A percentile compares a stretch with the other conserved stretches of the same genome.
Evolutionary conservation across 2,888 invertebrate genomes (phyloP).

Genomic region (Balanococcus diminutus): DNA sequence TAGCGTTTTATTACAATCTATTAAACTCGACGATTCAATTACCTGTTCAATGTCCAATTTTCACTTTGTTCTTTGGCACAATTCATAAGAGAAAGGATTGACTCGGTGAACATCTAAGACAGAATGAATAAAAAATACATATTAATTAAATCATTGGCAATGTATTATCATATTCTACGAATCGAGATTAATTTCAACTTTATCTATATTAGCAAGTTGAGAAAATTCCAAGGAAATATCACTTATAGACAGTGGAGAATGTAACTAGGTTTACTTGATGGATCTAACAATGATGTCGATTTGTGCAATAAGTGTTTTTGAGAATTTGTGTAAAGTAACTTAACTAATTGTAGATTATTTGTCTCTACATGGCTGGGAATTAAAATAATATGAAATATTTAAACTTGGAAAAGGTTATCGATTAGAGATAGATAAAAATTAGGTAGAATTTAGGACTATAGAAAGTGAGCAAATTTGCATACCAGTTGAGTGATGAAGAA

Average conservation of each 20-base stretch:
- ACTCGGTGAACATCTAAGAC: conserved; percentile 4
- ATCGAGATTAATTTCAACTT: background rate
- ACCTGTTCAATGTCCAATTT: conserved; percentile 32
- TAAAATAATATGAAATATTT: background rate
- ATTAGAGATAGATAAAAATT: background rate
- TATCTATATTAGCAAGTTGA: background rate
- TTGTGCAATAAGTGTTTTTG: background rate
- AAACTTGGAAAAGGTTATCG: background rate
- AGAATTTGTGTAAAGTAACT: too few relatives aligned
- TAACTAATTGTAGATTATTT: too few relatives aligned
- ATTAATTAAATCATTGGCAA: background rate
- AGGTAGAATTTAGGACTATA: background rate
- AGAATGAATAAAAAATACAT: background rate
- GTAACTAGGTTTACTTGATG: too few relatives aligned
- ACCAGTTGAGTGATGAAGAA: background rate
- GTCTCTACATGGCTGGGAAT: too few relatives aligned
- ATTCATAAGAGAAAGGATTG: background rate
- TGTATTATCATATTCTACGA: background rate
- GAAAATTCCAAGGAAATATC: background rate
- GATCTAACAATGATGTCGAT: background rate
- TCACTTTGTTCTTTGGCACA: conserved; percentile 40
- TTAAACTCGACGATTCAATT: background rate
- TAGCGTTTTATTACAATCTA: background rate
- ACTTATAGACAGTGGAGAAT: too few relatives aligned
- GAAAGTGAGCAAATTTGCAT: conserved; percentile 10